Evolutionary conservation across 1,140 invertebrate genomes (phyloP).

Genomic region (Neodiprion pinetum): DNA sequence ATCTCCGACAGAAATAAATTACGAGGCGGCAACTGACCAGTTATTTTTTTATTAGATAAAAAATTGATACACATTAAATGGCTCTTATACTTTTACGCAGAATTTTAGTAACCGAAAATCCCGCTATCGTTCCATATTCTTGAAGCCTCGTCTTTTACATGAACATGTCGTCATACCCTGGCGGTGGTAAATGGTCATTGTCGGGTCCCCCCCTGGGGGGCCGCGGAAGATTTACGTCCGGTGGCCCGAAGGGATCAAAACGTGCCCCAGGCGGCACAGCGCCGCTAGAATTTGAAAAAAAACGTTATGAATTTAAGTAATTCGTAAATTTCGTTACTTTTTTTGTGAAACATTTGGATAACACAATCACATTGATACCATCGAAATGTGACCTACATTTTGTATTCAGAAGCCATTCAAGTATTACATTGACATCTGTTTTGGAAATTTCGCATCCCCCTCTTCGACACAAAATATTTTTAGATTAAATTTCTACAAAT

Average conservation of each 20-base stretch:
- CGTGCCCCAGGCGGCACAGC: slow-evolving; percentile 77
- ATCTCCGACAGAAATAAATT: no score
- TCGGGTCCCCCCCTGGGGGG: slow-evolving; percentile 62
- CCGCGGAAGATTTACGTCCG: slow-evolving; percentile 57
- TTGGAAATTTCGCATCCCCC: no score
- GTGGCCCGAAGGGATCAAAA: slow-evolving; percentile 83
- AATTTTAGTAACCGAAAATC: background rate
- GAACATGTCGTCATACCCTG: slow-evolving; percentile 78
- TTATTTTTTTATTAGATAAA: background rate
- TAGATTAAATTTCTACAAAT: no score
- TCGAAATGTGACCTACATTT: no score
- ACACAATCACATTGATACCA: no score
- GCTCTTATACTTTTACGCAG: background rate
- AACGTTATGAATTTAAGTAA: slow-evolving; percentile 9
- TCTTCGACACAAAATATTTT: no score
- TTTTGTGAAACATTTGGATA: background rate
- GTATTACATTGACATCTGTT: no score
- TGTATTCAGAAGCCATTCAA: no score
- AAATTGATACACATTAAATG: background rate
- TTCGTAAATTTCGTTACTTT: background rate
- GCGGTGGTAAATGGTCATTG: slow-evolving; percentile 78
- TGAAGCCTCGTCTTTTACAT: slow-evolving; percentile 61
- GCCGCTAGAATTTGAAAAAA: slow-evolving; percentile 60
- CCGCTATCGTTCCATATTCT: background rate
- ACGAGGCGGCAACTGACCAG: no score